Percentiles rank a stretch among this genome's conserved stretches.
These are phyloP conservation scores for Phenacoccus solenopsis DNA, from an alignment of 1,140 invertebrate species.

Conservation along the genomic window DNA sequence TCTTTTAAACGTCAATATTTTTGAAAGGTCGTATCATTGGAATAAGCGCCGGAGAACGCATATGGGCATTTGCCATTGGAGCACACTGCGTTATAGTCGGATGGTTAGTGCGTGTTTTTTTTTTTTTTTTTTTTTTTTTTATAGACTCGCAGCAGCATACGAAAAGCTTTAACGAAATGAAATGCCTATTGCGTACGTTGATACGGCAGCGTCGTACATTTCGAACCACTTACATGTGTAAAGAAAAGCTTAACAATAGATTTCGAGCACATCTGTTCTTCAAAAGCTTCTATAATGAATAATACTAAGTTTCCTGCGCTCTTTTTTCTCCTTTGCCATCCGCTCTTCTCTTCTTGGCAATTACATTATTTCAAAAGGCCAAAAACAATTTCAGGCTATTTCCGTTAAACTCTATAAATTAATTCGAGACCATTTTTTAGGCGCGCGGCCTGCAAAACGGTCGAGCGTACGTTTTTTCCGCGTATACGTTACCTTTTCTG, in stretches of 20 bases:
- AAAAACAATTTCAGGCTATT: background rate
- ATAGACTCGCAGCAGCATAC: too few relatives aligned
- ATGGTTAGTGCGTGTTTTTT: too few relatives aligned
- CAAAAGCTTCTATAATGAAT: background rate
- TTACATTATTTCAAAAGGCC: background rate
- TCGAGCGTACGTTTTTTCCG: background rate
- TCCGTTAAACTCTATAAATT: background rate
- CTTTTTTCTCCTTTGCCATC: background rate
- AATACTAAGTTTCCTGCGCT: background rate
- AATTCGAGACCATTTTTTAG: too few relatives aligned
- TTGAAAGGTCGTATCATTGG: too few relatives aligned
- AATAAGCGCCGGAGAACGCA: too few relatives aligned
- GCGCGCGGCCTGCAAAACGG: too few relatives aligned
- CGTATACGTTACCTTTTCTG: background rate
- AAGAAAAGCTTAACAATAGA: constrained; percentile 2
- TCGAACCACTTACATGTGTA: constrained; percentile 1
- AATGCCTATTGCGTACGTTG: background rate
- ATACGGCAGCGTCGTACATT: background rate
- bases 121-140: too few relatives aligned
- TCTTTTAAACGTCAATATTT: too few relatives aligned
- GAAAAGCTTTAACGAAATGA: background rate
- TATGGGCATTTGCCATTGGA: too few relatives aligned
- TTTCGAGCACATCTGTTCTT: constrained; percentile 1
- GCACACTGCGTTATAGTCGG: too few relatives aligned
- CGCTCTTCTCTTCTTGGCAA: background rate